Evolutionary conservation across 2,888 invertebrate species (phyloP), one percentile per base, ranked within the genome.

Genomic region (Epistrophella euchroma): DNA sequence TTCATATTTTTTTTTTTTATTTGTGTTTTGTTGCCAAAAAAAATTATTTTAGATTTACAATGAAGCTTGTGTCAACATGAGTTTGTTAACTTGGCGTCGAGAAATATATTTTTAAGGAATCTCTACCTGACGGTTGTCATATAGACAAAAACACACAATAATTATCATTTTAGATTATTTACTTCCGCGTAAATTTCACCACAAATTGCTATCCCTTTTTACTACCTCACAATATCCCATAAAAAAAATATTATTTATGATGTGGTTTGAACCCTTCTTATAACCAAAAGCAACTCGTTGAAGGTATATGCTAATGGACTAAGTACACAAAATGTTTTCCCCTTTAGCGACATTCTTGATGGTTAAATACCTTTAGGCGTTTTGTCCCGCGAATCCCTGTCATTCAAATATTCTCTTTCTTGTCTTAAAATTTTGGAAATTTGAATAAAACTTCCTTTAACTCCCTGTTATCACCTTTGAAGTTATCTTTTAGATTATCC

Each of bases 381-480:
- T 56, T 25, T 43, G 13, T 11, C 1, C 52, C 35, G 55, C 22
- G 4, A 15, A 52, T 68, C 70, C 58, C 60, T 86, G 85, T 82
- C 85, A 82, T 70, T 86, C 82, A 82, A 74, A 52, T 52, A 82
- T 86, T 82, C 74, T 74, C 60, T 82, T 82, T 82, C 58, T 78
- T 66, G 25, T 73, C 43, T 62, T 4, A 4, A 11, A 13, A 37
- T 45, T n/a, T n/a, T 52, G 52, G 70, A 70, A 43, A 43, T 35
- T 82, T 77, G 50, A 45, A 37, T 50, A 52, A 47, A 64, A 64
- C 32, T 79, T 55, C 40, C 52, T 43, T 43, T 6, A 68, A 55
- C 32, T 37, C 32, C 68, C 74, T 74, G 74, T 82, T 82, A 86
- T 86, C 86, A 86, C 86, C 82, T 86, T 86, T 86, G 82, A 86